Evolutionary conservation across 2,888 invertebrate genomes (phyloP), one percentile per base, ranked within the genome.

Genomic region (Trissoscelio sp.): DNA sequence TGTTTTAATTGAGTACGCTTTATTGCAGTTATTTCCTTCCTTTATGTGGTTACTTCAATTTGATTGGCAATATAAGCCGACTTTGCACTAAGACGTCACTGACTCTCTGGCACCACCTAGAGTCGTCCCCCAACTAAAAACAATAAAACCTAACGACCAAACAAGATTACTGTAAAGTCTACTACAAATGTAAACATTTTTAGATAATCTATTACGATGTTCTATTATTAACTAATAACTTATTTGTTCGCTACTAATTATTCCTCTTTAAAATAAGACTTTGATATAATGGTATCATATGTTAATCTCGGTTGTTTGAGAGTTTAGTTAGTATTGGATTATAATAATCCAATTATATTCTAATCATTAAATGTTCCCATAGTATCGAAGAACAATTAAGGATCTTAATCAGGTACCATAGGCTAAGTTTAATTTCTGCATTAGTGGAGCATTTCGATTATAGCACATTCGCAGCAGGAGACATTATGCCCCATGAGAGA

Each of bases 401-500:
- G 28, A 18, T 64, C 12, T 34, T 34, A 12, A 48, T 18, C 34
- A 34, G 44, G 11, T 44, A 64, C 18, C 12, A n/a, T 7, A 20
- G 5, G 22, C 16, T 12, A 51, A 51, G 16, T 31, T 37, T 48
- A 70, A 58, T 48, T 34, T 58, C 12, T 53, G 14, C 11, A 53
- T 48, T 22, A 34, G 16, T 46, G n/a, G 11, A 48, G 48, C 12
- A 51, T 48, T 72, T 62, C 20, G 18, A 74, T 57, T 57, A 64
- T 46, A 57, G 55, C 18, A 20, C 12, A 62, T 74, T 74, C 73
- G 18, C 64, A 64, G 73, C 46, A 18, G 73, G 64, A 64, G 64
- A 64, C 24, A 74, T 74, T 64, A 39, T 14, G 37, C 37, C 57
- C 24, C 46, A 46, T 12, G 46, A 74, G 46, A 74, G 28, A 46